These are phyloP conservation scores for Mormyrops attenuatus DNA, from an alignment of 2,797 vertebrate species.

Conservation along the genomic window DNA sequence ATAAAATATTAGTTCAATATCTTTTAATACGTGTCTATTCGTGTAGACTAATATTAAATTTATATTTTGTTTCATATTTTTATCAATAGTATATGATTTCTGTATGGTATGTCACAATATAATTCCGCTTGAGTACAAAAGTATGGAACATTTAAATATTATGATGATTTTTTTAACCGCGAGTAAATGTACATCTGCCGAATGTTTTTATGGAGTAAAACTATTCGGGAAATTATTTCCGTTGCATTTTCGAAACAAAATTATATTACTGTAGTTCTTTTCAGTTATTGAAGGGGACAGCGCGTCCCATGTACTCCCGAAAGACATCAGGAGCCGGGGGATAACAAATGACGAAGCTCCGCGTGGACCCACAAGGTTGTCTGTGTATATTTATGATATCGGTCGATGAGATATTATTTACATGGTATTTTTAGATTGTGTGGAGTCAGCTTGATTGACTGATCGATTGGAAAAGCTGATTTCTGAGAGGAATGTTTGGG, in stretches of 20 bases:
- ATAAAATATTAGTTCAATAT: neutral
- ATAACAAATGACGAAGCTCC: neutral
- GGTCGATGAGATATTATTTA: neutral
- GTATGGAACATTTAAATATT: neutral
- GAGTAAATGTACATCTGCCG: neutral
- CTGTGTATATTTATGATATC: conserved; percentile 1
- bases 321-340: neutral
- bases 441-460: neutral
- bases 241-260: neutral
- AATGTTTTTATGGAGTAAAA: neutral
- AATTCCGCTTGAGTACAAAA: neutral
- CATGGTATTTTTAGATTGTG: neutral
- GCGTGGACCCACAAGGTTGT: neutral
- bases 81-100: neutral
- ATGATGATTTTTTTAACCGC: neutral
- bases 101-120: neutral
- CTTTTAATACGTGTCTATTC: neutral
- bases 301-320: neutral
- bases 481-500: conserved; percentile 1
- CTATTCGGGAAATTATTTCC: neutral
- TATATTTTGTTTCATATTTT: neutral
- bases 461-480: neutral
- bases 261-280: neutral
- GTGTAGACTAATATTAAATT: neutral
- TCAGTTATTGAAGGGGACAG: conserved; percentile 4